Evolutionary conservation across 2,888 invertebrate species (phyloP), one percentile per base, ranked within the genome.

Genomic region (Xylocampa areola): DNA sequence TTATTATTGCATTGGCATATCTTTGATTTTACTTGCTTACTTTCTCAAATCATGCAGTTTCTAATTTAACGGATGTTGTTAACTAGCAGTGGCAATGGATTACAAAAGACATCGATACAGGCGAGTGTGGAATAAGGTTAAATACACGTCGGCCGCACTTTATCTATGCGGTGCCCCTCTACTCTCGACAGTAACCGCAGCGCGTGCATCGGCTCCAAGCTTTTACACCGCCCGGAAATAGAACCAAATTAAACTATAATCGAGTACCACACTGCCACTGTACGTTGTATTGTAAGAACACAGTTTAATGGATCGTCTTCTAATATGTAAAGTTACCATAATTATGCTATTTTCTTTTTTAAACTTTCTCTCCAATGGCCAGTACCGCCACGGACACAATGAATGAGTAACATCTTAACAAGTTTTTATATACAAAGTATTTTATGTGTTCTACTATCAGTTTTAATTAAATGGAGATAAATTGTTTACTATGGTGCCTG

Each of bases 151-250:
- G 61, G 81, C 81, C 85, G 78, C 83, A 82, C 68, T 81, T 80
- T 84, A 84, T 80, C 74, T 76, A 43, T 77, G 81, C 73, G 83
- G 79, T 76, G 51, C 52, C 36, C 47, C 66, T 72, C 63, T 65
- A 74, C 69, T 76, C 67, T 67, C 60, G 52, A 43, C 52, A n/a
- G 69, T 61, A 76, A 85, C 82, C 86, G 70, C 84, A 81, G 75
- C 80, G 76, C 79, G 77, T 80, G 80, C 76, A 79, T 69, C 65
- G 63, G 53, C 55, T 53, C 50, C 43, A 47, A 68, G 65, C 68
- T 68, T 68, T 70, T 74, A 72, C 65, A 37, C 64, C 55, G 70
- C 68, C 77, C 76, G 83, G 81, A 82, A 78, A 71, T 71, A 70
- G 65, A 70, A 57, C 57, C 44, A 70, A 75, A 73, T 75, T 65